Base-by-base conservation (phyloP, 2,888 invertebrate species). In the Chesias legatella region DNA sequence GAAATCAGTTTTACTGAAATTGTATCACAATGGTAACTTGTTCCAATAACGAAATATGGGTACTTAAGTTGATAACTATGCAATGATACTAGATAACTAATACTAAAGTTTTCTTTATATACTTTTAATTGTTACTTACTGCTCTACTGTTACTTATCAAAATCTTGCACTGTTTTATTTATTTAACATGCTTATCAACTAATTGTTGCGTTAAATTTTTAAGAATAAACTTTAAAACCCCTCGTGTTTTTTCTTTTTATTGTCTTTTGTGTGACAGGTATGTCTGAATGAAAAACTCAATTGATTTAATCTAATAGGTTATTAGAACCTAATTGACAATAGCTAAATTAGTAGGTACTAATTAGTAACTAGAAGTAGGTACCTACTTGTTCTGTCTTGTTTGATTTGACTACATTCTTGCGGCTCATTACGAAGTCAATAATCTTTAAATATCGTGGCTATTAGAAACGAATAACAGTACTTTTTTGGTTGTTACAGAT, bases 11-110 rank as follows among this genome's bases (percentile, higher is more conserved):
- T 24, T 32, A 20, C 6, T 33, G 20, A 35, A 42, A 43, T 31
- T 26, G n/a, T 37, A 36, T 43, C 27, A 17, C 58, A 85, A 85
- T 88, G 85, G 61, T 83, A 66, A 70, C 83, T 85, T 81, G 86
- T 88, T 83, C 73, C 83, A 70, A 63, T 71, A 74, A 86, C 86
- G 31, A 24, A 39, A 41, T 51, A 51, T 51, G 79, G 79, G 79
- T 69, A 56, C 55, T 67, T 41, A 22, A 60, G 65, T 63, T 67
- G 67, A 64, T 50, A 46, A 29, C 17, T 41, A n/a, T 35, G 40
- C 46, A 48, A 29, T 25, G 10, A 5, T 25, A 17, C 13, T 17
- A 3, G 13, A 17, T 17, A 17, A 17, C 13, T 17, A 17, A 17
- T 17, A 17, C 13, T 17, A 17, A 17, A 17, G 13, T 5, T 17